Conservation (phyloP, 2,888 invertebrate genomes). For the Drosophila pegasa region DNA sequence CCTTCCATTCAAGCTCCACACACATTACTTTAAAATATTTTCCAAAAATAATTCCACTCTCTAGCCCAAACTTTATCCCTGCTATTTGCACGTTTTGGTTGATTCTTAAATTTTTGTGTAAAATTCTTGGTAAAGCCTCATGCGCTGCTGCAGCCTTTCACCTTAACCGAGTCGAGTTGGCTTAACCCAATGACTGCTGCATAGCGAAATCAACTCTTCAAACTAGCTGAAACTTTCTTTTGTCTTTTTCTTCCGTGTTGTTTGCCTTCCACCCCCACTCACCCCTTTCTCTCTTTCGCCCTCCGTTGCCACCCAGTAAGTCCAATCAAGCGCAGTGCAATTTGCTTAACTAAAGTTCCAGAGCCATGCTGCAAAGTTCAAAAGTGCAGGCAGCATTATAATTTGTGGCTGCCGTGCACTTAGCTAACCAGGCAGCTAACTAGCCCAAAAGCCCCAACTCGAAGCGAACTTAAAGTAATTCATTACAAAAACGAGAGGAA, state of each 20-base stretch:
- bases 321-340: slow-evolving; percentile 70
- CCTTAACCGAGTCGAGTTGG: slow-evolving; percentile 34
- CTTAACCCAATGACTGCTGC: slow-evolving; percentile 57
- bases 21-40: neutral
- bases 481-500: slow-evolving; percentile 49
- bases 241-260: slow-evolving; percentile 41
- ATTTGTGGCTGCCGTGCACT: slow-evolving; percentile 77
- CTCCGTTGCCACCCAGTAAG: slow-evolving; percentile 23
- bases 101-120: neutral
- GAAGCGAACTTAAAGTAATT: slow-evolving; percentile 61
- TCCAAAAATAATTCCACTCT: neutral
- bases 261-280: neutral
- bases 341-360: slow-evolving; percentile 64
- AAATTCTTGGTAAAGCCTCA: slow-evolving; percentile 16
- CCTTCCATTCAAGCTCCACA: neutral
- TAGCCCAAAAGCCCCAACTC: slow-evolving; percentile 34
- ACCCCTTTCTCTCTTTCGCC: neutral
- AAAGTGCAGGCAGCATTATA: slow-evolving; percentile 77
- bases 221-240: slow-evolving; percentile 64
- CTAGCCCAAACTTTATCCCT: neutral
- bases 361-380: slow-evolving; percentile 62
- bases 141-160: slow-evolving; percentile 46
- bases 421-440: slow-evolving; percentile 52
- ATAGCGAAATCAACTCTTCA: slow-evolving; percentile 44
- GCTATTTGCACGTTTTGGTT: neutral